Conservation (phyloP, 1,140 invertebrate genomes). For the Hyposmocoma kahamanoa region DNA sequence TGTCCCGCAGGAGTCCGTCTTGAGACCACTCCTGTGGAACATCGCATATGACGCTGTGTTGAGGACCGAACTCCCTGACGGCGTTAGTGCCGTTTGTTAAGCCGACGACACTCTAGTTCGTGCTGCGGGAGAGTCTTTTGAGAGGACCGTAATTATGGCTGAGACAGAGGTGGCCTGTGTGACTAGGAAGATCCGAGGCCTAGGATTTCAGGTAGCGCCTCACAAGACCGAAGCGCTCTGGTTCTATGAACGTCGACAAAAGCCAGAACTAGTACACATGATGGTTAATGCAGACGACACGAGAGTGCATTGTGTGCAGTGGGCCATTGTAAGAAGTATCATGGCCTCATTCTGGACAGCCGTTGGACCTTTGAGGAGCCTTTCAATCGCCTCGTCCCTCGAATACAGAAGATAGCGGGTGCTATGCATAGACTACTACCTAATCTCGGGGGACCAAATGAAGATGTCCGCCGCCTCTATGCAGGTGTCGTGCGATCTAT, state of each 20-base stretch:
- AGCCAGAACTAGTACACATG: not conserved
- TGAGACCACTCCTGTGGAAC: not conserved
- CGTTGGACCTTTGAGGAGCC: not conserved
- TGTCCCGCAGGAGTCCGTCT: not conserved
- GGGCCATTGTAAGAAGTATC: not conserved
- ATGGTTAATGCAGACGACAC: not conserved
- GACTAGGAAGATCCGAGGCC: not conserved
- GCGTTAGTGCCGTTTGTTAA: not conserved
- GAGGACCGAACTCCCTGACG: not conserved
- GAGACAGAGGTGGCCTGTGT: not conserved
- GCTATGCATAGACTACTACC: slow-evolving; percentile 9
- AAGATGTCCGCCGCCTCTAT: slow-evolving; percentile 1
- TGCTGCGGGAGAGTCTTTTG: not conserved
- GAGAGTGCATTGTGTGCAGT: not conserved
- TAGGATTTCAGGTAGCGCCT: not conserved
- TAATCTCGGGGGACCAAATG: slow-evolving; percentile 7
- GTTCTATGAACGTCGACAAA: not conserved
- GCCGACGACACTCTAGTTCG: not conserved
- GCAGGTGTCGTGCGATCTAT: not conserved
- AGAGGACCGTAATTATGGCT: not conserved
- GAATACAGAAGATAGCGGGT: slow-evolving; percentile 3
- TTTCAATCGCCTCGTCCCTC: not conserved
- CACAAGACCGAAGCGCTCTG: not conserved
- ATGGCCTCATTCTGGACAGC: not conserved
- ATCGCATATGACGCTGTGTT: not conserved